phyloP scores from a whole-genome alignment of 2,113 vertebrate genomes.

The Chloropsis cyanopogon region DNA sequence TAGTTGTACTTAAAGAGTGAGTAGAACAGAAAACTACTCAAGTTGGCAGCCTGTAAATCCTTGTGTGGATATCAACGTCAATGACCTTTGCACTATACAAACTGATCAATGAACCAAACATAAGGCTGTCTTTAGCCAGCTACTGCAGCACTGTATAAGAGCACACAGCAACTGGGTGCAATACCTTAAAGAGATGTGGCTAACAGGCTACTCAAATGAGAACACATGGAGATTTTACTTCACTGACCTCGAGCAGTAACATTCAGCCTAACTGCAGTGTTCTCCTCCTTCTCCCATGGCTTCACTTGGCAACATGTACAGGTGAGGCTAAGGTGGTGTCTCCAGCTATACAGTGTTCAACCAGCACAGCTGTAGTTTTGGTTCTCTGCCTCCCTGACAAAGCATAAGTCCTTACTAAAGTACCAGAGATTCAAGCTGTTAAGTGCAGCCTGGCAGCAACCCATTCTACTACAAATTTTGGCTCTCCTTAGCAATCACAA shows the following conservation, averaged over 20 bases:
- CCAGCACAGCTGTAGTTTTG: background rate
- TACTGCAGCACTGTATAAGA: background rate
- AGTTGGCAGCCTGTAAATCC: background rate
- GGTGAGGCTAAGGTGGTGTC: background rate
- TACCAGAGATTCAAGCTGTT: background rate
- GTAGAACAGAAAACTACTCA: background rate
- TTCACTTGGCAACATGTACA: background rate
- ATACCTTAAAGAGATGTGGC: background rate
- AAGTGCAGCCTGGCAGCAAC: background rate
- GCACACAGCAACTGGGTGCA: background rate
- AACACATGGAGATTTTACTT: background rate
- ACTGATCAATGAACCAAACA: background rate
- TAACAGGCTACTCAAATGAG: background rate
- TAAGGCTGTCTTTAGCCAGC: background rate
- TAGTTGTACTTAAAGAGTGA: background rate
- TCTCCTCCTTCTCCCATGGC: background rate
- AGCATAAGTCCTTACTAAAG: background rate
- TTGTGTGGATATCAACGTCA: background rate
- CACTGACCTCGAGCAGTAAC: background rate
- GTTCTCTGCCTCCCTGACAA: background rate
- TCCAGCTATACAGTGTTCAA: background rate
- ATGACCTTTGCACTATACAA: background rate
- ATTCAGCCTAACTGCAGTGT: background rate
- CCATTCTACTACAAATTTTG: background rate
- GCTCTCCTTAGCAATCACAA: background rate